phyloP scores from a whole-genome alignment of 2,113 vertebrate genomes.

The Scopus umbretta region DNA sequence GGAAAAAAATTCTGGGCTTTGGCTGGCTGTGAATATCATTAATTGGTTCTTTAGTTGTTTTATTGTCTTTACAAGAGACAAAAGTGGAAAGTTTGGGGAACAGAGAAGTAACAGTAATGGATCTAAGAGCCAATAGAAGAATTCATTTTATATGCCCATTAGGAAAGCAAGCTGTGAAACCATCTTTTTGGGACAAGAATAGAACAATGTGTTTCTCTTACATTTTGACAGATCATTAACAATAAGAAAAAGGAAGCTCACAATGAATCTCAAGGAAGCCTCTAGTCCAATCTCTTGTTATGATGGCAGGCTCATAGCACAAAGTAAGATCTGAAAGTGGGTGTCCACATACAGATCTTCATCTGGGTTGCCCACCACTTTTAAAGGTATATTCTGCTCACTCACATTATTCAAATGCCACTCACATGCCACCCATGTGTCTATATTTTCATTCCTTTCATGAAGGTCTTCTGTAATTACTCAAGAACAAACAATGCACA shows the following conservation, averaged over 20 bases:
- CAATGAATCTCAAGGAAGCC: not conserved
- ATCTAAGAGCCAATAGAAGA: not conserved
- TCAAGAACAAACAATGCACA: not conserved
- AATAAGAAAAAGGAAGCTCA: not conserved
- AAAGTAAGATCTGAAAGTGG: not conserved
- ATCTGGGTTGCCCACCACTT: not conserved
- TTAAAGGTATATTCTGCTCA: not conserved
- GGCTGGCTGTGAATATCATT: not conserved
- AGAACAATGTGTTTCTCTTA: not conserved
- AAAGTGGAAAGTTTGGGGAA: not conserved
- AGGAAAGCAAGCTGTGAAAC: not conserved
- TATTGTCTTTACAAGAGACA: not conserved
- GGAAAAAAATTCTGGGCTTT: constrained; percentile 1
- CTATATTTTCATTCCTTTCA: not conserved
- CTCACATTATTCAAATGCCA: not conserved
- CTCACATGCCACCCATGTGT: not conserved
- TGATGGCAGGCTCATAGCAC: not conserved
- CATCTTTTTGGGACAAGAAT: not conserved
- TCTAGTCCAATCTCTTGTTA: not conserved
- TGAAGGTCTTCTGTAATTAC: not conserved
- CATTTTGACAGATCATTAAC: not conserved
- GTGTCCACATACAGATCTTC: not conserved
- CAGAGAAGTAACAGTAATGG: not conserved
- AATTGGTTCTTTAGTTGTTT: not conserved
- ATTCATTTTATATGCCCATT: not conserved